These are phyloP conservation scores for Pharmacophagus antenor DNA, from an alignment of 2,888 invertebrate genomes.

Conservation along the genomic window DNA sequence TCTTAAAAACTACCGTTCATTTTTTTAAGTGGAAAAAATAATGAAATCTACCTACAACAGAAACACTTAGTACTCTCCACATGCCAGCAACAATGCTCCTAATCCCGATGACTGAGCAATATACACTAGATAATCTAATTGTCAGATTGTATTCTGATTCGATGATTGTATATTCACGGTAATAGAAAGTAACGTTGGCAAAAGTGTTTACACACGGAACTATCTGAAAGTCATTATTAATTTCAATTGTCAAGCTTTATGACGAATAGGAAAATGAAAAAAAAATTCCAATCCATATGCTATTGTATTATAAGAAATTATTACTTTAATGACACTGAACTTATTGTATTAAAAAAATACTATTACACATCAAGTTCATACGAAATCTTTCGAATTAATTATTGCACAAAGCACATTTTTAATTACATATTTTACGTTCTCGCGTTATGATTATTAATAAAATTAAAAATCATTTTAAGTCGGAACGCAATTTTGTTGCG, in stretches of 20 bases:
- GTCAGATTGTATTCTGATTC: slow-evolving; percentile 67
- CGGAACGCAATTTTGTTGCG: slow-evolving; percentile 26
- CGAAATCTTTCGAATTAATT: too few relatives aligned
- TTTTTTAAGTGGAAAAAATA: slow-evolving; percentile 42
- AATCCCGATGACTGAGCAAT: slow-evolving; percentile 59
- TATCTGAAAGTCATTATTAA: neutral
- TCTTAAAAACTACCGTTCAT: slow-evolving; percentile 3
- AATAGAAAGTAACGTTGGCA: slow-evolving; percentile 46
- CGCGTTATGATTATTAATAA: too few relatives aligned
- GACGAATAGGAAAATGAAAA: too few relatives aligned
- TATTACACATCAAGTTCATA: too few relatives aligned
- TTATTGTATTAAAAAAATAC: too few relatives aligned
- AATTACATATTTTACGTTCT: too few relatives aligned
- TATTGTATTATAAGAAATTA: too few relatives aligned
- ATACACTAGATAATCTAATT: slow-evolving; percentile 65
- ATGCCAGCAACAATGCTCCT: slow-evolving; percentile 49
- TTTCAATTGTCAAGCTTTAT: too few relatives aligned
- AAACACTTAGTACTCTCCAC: slow-evolving; percentile 21
- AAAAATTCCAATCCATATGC: too few relatives aligned
- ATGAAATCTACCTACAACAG: slow-evolving; percentile 45
- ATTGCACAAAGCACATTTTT: too few relatives aligned
- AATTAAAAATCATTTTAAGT: neutral
- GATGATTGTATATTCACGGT: slow-evolving; percentile 54
- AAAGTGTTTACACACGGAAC: slow-evolving; percentile 30
- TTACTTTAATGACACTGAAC: too few relatives aligned